Evolutionary conservation across 1,140 invertebrate genomes (phyloP).

Genomic region (Procambarus virginalis): DNA sequence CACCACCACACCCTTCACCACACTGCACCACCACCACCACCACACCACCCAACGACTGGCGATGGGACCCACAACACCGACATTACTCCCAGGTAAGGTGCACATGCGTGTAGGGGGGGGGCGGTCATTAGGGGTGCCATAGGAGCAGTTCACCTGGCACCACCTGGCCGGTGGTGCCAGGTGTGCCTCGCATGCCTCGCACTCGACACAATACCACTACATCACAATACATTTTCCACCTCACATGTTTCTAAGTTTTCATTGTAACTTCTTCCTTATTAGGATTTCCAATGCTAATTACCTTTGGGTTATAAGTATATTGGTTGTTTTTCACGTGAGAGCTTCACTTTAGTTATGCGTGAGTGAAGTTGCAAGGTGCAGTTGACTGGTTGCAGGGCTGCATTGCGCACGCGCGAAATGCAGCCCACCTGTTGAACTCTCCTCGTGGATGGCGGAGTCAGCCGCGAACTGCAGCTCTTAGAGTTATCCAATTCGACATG

Average conservation of each 20-base stretch:
- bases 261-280: no score
- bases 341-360: neutral
- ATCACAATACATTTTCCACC: neutral
- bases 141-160: no score
- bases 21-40: conserved; percentile 26
- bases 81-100: conserved; percentile 47
- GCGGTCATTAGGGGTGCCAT: neutral
- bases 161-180: neutral
- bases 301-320: neutral
- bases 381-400: conserved; percentile 35
- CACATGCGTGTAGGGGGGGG: neutral
- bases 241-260: neutral
- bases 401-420: conserved; percentile 63
- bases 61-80: conserved; percentile 59
- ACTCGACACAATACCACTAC: neutral
- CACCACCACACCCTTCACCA: conserved; percentile 41
- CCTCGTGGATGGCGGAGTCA: conserved; percentile 17
- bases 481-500: no score
- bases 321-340: neutral
- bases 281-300: neutral
- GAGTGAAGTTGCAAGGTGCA: neutral
- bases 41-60: conserved; percentile 53
- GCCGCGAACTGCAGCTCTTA: neutral
- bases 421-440: conserved; percentile 65
- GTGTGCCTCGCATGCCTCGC: neutral